Conservation (phyloP, 2,888 invertebrate species). For the Phasia obesa region DNA sequence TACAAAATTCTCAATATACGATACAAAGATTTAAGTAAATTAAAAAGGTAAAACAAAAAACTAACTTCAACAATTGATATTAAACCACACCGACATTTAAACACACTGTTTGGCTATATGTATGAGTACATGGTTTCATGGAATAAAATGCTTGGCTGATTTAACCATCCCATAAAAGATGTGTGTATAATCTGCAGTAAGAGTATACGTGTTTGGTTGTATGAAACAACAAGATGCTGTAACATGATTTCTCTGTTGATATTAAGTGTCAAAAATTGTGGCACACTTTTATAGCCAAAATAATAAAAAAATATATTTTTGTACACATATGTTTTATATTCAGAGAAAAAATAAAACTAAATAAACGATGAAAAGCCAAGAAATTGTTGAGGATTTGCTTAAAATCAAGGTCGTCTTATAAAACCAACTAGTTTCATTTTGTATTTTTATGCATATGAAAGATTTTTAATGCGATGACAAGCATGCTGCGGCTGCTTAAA, state of each 20-base stretch:
- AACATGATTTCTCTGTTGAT: conserved; percentile 57
- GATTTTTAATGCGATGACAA: conserved; percentile 55
- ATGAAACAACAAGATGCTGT: conserved; percentile 36
- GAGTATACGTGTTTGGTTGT: background rate
- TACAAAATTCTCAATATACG: background rate
- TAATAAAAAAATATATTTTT: conserved; percentile 12
- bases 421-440: conserved; percentile 65
- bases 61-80: conserved; percentile 27
- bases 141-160: conserved; percentile 30
- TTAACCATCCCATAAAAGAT: conserved; percentile 10
- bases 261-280: conserved; percentile 68
- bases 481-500: conserved; percentile 40
- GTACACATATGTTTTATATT: background rate
- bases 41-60: too few relatives aligned
- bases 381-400: conserved; percentile 64
- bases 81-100: conserved; percentile 10
- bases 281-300: conserved; percentile 65
- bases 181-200: background rate
- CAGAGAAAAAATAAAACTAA: background rate
- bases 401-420: conserved; percentile 71
- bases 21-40: background rate
- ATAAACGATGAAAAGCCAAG: conserved; percentile 37
- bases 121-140: background rate
- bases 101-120: background rate
- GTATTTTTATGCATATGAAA: background rate